Evolutionary conservation across 2,797 vertebrate genomes (phyloP).

Genomic region (Rallus crepitans): DNA sequence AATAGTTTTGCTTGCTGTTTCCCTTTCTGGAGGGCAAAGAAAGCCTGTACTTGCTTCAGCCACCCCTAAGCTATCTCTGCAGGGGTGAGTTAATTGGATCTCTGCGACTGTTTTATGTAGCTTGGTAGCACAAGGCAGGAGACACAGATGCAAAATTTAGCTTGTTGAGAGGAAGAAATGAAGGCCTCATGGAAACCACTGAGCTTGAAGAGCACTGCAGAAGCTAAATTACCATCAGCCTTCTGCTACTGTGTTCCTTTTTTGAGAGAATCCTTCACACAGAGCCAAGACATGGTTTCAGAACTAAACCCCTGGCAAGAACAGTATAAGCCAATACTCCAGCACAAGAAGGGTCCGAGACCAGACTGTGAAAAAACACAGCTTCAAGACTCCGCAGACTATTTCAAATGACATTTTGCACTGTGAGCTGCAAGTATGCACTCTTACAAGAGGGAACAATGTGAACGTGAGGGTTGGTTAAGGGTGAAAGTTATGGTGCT

Average conservation of each 20-base stretch:
- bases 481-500: not conserved
- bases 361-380: not conserved
- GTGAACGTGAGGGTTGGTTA: not conserved
- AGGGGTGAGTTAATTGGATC: not conserved
- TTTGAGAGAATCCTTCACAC: not conserved
- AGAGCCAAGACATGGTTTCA: not conserved
- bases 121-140: not conserved
- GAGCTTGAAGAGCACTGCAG: not conserved
- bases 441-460: not conserved
- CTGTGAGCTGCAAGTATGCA: rapidly evolving
- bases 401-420: not conserved
- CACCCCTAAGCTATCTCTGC: not conserved
- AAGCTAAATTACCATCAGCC: not conserved
- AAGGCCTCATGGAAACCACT: not conserved
- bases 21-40: not conserved
- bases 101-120: not conserved
- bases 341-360: not conserved
- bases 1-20: not conserved
- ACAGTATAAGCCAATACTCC: not conserved
- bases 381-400: not conserved
- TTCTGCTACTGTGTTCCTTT: not conserved
- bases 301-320: not conserved
- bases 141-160: not conserved
- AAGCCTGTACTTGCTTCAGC: not conserved
- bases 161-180: not conserved